phyloP scores from a whole-genome alignment of 2,888 invertebrate species.

The Ornithoptera priamus region DNA sequence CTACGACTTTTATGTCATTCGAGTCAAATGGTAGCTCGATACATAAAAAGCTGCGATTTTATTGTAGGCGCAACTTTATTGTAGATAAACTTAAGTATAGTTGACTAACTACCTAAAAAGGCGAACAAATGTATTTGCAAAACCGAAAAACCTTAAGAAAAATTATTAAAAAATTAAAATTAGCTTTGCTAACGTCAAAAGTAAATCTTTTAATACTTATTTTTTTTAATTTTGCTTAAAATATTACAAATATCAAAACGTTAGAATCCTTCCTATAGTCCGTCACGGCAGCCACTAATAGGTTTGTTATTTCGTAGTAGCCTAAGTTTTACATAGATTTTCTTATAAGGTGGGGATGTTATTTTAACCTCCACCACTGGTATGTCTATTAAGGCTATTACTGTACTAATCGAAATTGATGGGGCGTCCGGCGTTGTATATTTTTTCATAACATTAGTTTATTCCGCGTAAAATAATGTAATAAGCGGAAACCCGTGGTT shows the following conservation, averaged over 20 bases:
- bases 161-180: too few relatives aligned
- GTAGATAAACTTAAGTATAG: too few relatives aligned
- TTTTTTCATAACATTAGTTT: constrained; percentile 77
- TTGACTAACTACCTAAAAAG: too few relatives aligned
- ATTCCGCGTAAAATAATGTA: constrained; percentile 76
- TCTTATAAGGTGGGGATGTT: constrained; percentile 61
- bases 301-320: constrained; percentile 76
- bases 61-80: too few relatives aligned
- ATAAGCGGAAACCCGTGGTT: constrained; percentile 64
- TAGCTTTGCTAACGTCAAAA: not conserved
- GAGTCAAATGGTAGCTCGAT: too few relatives aligned
- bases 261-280: constrained; percentile 39
- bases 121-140: too few relatives aligned
- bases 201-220: not conserved
- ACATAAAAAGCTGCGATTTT: too few relatives aligned
- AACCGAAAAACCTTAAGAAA: too few relatives aligned
- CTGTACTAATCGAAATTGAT: constrained; percentile 78
- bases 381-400: constrained; percentile 65
- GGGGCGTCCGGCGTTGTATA: constrained; percentile 73
- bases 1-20: too few relatives aligned
- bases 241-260: constrained; percentile 50
- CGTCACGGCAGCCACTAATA: constrained; percentile 69
- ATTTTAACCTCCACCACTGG: constrained; percentile 34
- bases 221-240: not conserved
- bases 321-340: constrained; percentile 74